Evolutionary conservation across 2,797 vertebrate genomes (phyloP), one percentile per base, ranked within the genome.

Genomic region (Mastacembelus armatus): DNA sequence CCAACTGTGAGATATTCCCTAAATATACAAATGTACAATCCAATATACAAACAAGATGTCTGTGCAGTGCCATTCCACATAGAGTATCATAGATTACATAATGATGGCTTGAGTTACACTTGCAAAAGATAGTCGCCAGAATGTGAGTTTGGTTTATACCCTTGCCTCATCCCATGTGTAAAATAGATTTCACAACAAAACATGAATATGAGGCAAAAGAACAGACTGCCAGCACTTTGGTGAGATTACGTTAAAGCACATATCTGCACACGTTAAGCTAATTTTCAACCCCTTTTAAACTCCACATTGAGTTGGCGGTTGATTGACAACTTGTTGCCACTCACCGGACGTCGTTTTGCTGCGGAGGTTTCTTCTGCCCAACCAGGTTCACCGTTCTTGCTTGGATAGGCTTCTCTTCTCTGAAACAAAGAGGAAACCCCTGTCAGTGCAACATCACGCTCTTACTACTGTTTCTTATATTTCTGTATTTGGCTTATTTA

Each of bases 321-420:
- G 14, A 22, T 43, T 38, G 51, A n/a, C 1, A 60, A 5, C 5
- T n/a, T 38, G 32, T 3, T 29, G 21, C 32, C 30, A 76, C 88
- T 93, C 84, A 95, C 94, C 94, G 85, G 88, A 94, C 93, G 59
- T 95, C 93, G 49, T 94, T 94, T 85, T 94, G 93, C 85, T 93
- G 92, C 22, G 67, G 91, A 57, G 93, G 93, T 80, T 94, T 94
- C 89, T 91, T 94, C 90, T 94, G 93, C 52, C 93, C 92, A 30
- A 95, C 92, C 84, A 95, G 88, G 89, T 93, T 93, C 69, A 95
- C 93, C 10, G 91, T 94, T 91, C 92, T 91, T 10, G 92, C 93
- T 87, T 94, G 92, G 82, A 95, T 93, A 14, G 93, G 93, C 88
- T 92, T 92, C 78, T 95, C 94, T 61, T 94, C 93, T 88, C 93